Percentiles rank a stretch among this genome's conserved stretches.
Conservation (phyloP, 2,113 vertebrate genomes). For the Syrrhaptes paradoxus region DNA sequence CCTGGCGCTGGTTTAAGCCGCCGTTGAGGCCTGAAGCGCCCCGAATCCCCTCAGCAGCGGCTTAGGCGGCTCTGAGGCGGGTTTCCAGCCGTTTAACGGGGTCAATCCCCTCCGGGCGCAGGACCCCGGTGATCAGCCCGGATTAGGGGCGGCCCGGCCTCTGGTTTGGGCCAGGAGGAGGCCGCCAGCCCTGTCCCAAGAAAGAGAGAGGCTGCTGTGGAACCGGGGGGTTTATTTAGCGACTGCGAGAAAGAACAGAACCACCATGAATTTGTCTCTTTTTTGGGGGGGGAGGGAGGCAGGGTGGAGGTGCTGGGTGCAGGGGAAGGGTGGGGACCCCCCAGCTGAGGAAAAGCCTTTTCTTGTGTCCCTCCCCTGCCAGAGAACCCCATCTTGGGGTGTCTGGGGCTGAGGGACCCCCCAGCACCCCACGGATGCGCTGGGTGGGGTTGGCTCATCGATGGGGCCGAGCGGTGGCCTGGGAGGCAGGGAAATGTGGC, state of each 20-base stretch:
- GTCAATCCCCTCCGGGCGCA: background rate
- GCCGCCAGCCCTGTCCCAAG: background rate
- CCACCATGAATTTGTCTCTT: background rate
- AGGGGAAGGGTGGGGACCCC: rapidly evolving
- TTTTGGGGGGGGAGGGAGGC: no score
- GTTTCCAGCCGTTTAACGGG: background rate
- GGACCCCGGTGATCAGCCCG: background rate
- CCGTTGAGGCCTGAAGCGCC: rapidly evolving
- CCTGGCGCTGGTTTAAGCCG: rapidly evolving
- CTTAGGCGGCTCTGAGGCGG: background rate
- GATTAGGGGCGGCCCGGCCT: background rate
- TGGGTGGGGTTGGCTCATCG: rapidly evolving
- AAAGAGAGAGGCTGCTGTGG: rapidly evolving
- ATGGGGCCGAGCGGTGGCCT: rapidly evolving
- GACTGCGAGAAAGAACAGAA: background rate
- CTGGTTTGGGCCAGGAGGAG: background rate
- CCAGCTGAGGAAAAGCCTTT: background rate
- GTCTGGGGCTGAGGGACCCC: no score
- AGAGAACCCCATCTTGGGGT: rapidly evolving
- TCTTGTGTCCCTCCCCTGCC: rapidly evolving
- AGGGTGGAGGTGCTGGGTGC: no score
- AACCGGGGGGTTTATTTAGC: background rate
- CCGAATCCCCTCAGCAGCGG: background rate
- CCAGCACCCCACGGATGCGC: rapidly evolving
- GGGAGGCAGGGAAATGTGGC: rapidly evolving